Percentiles rank a stretch among this genome's conserved stretches.
These are phyloP conservation scores for Octopus sinensis DNA, from an alignment of 1,140 invertebrate genomes.

Conservation along the genomic window DNA sequence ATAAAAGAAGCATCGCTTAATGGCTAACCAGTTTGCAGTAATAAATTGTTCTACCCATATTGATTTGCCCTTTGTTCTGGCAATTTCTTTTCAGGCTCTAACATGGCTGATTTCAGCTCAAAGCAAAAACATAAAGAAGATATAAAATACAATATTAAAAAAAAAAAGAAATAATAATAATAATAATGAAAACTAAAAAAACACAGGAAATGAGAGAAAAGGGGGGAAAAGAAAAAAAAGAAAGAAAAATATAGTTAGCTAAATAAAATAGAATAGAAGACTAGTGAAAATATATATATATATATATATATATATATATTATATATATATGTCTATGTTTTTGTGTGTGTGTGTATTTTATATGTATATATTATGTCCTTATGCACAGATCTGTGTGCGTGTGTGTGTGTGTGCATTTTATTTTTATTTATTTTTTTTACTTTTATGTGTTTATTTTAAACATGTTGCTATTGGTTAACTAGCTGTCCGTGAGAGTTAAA, in stretches of 20 bases:
- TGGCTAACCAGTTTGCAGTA: neutral
- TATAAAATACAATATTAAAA: neutral
- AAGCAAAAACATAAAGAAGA: neutral
- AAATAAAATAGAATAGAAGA: too few species aligned
- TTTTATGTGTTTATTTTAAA: neutral
- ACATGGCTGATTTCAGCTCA: constrained; percentile 10
- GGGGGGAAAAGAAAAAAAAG: neutral
- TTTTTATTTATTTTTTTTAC: neutral
- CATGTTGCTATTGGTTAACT: neutral
- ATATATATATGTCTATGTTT: too few species aligned
- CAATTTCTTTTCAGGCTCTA: constrained; percentile 3
- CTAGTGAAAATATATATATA: too few species aligned
- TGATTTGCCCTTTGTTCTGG: neutral
- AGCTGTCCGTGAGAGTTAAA: neutral
- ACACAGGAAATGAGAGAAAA: neutral
- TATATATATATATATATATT: too few species aligned
- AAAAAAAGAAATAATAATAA: neutral
- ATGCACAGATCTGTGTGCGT: neutral
- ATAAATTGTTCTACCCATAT: neutral
- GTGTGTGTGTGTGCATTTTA: neutral
- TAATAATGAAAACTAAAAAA: neutral
- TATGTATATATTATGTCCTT: neutral
- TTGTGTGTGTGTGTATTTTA: too few species aligned
- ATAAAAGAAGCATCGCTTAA: neutral
- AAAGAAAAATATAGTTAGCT: neutral